phyloP scores from a whole-genome alignment of 1,140 invertebrate species.

The Eupristina koningsbergeri region DNA sequence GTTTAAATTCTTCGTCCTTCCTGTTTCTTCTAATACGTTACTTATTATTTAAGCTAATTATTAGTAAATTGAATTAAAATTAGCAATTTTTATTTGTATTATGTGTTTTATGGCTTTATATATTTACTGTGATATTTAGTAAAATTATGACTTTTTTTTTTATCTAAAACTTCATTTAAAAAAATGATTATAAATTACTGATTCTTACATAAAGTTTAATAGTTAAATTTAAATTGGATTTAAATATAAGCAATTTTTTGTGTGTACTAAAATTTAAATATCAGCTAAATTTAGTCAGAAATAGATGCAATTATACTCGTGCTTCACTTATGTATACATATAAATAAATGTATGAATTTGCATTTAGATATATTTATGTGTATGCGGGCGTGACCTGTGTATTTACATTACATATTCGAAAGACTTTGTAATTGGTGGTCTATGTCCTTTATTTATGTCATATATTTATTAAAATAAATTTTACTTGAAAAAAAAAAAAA shows the following conservation, averaged over 20 bases:
- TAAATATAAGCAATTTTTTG: neutral
- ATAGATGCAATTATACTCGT: neutral
- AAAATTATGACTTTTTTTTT: too few species aligned
- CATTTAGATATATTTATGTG: neutral
- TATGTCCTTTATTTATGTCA: neutral
- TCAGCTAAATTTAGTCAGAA: neutral
- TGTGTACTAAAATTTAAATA: neutral
- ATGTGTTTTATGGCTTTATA: too few species aligned
- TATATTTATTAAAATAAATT: neutral
- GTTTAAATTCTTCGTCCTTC: too few species aligned
- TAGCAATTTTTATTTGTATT: too few species aligned
- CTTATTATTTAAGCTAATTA: too few species aligned
- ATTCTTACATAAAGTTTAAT: too few species aligned
- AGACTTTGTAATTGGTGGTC: neutral
- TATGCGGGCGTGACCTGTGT: neutral
- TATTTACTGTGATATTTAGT: too few species aligned
- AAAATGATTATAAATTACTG: too few species aligned
- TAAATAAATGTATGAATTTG: slow-evolving; percentile 8
- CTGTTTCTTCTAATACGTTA: too few species aligned
- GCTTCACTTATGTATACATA: neutral
- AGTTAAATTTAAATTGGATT: neutral
- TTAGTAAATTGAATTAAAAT: too few species aligned
- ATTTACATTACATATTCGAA: neutral
- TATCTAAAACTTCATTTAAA: too few species aligned
- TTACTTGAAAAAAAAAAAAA: too few species aligned